Evolutionary conservation across 2,797 vertebrate species (phyloP).

Genomic region (Melanotaenia pygmaea): DNA sequence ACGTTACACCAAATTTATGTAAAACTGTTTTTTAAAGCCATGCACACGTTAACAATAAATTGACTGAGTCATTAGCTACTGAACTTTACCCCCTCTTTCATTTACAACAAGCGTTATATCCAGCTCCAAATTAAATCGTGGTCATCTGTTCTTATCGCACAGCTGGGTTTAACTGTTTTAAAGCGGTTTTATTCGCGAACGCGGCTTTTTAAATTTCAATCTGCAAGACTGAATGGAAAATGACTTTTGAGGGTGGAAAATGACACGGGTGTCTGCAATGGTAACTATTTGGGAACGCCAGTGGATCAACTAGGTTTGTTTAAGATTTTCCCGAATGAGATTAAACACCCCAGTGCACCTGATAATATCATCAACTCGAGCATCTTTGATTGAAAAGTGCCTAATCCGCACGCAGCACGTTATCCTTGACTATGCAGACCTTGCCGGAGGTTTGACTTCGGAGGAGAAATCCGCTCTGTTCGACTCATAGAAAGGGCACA

Average conservation of each 20-base stretch:
- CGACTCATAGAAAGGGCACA: slow-evolving; percentile 42
- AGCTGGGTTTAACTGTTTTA: background rate
- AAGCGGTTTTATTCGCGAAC: background rate
- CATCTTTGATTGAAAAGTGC: background rate
- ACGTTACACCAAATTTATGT: background rate
- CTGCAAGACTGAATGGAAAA: background rate
- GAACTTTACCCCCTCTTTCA: too few species aligned
- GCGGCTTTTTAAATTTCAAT: background rate
- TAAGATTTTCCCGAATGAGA: background rate
- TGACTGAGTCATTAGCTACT: background rate
- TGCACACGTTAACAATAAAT: background rate
- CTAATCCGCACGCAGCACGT: background rate
- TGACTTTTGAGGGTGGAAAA: too few species aligned
- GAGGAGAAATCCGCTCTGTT: slow-evolving; percentile 57
- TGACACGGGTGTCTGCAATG: too few species aligned
- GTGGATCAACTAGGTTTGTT: background rate
- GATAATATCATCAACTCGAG: background rate
- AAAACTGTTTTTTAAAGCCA: background rate
- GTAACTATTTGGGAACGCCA: background rate
- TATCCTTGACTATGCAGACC: slow-evolving; percentile 38
- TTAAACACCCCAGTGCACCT: background rate
- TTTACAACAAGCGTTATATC: background rate
- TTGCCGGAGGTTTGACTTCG: slow-evolving; percentile 18
- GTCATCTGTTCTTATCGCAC: background rate
- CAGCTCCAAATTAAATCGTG: background rate